A percentile compares a stretch with the other conserved stretches of the same genome.
phyloP scores from a whole-genome alignment of 2,888 invertebrate species.

The Agrochola lychnidis region DNA sequence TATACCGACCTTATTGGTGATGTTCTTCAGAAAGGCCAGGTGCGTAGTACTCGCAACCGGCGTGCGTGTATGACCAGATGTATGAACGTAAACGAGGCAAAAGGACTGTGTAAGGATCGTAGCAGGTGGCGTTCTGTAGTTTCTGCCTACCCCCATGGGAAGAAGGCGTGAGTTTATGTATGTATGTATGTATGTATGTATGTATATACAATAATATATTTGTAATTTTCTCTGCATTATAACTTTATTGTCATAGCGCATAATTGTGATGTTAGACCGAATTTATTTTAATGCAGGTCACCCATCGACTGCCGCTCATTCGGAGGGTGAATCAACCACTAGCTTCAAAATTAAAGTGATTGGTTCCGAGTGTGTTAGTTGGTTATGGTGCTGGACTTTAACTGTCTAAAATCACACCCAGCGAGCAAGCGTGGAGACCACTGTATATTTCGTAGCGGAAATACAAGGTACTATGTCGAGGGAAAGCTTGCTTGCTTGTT shows the following conservation, averaged over 20 bases:
- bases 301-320: background rate
- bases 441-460: constrained; percentile 30
- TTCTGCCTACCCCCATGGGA: no score
- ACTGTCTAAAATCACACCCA: background rate
- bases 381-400: background rate
- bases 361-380: background rate
- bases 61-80: no score
- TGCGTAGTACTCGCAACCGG: no score
- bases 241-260: background rate
- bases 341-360: background rate
- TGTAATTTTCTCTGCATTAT: background rate
- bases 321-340: background rate
- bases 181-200: no score
- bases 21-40: no score
- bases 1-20: no score
- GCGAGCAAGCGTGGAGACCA: background rate
- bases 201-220: background rate
- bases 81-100: no score
- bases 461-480: constrained; percentile 36
- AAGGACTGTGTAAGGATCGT: no score
- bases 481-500: constrained; percentile 3
- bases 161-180: no score
- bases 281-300: background rate
- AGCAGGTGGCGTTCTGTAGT: no score
- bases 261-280: background rate